Conservation (phyloP, 1,140 invertebrate species). For the Trichomalopsis sarcophagae region DNA sequence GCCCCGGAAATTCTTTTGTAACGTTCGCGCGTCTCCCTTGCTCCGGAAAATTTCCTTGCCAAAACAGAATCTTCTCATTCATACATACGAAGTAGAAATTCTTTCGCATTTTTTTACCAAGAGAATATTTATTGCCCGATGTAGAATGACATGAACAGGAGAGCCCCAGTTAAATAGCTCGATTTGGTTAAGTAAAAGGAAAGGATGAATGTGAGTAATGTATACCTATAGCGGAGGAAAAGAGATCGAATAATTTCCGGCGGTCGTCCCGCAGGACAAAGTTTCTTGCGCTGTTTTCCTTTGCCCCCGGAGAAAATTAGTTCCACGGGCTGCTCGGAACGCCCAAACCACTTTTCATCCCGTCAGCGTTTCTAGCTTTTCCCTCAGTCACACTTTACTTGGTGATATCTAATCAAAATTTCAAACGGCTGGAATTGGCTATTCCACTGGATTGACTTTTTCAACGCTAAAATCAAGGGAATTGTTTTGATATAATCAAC, state of each 20-base stretch:
- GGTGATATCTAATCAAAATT: constrained; percentile 18
- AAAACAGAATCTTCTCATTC: constrained; percentile 24
- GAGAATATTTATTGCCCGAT: background rate
- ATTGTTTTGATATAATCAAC: background rate
- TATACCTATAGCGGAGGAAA: background rate
- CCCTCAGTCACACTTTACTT: constrained; percentile 28
- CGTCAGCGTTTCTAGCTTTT: constrained; percentile 18
- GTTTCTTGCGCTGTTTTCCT: constrained; percentile 30
- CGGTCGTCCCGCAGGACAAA: constrained; percentile 25
- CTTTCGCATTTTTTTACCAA: background rate
- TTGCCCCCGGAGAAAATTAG: constrained; percentile 26
- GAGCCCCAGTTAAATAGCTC: background rate
- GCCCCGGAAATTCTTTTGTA: constrained; percentile 8
- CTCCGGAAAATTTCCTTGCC: constrained; percentile 6
- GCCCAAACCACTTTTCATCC: constrained; percentile 28
- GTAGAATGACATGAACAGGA: constrained; percentile 1
- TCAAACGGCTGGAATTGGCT: background rate
- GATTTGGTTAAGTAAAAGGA: background rate
- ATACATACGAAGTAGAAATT: constrained; percentile 26
- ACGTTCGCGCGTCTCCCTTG: background rate
- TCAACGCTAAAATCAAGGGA: too few species aligned
- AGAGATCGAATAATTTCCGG: constrained; percentile 24
- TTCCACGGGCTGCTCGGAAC: constrained; percentile 14
- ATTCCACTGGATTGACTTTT: too few species aligned
- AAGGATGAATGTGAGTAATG: background rate